Evolutionary conservation across 2,113 vertebrate genomes (phyloP).

Genomic region (Pluvianellus socialis): DNA sequence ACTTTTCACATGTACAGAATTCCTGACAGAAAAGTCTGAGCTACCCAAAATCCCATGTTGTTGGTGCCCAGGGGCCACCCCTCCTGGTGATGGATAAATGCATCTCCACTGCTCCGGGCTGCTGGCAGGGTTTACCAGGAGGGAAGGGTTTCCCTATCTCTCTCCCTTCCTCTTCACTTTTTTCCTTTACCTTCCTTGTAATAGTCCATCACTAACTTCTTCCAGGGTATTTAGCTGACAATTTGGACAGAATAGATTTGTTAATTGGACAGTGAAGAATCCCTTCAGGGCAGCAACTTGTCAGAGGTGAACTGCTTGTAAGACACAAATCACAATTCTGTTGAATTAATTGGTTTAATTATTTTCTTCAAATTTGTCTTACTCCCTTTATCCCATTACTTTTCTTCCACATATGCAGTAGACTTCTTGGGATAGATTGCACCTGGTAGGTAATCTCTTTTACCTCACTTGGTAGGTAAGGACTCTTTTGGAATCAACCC

Average conservation of each 20-base stretch:
- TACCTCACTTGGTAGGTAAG: neutral
- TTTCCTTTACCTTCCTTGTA: neutral
- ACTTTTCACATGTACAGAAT: neutral
- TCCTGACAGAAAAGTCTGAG: neutral
- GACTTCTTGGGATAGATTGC: neutral
- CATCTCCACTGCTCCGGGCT: neutral
- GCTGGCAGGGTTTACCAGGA: neutral
- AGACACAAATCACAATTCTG: neutral
- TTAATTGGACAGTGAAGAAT: neutral
- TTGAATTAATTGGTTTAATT: neutral
- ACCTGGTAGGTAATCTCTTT: neutral
- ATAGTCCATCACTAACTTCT: neutral
- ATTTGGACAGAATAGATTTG: neutral
- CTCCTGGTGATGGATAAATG: neutral
- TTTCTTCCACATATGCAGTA: neutral
- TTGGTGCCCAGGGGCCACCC: neutral
- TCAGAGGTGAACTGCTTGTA: neutral
- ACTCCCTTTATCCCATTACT: neutral
- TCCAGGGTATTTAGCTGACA: neutral
- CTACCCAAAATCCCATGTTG: neutral
- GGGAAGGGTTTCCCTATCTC: neutral
- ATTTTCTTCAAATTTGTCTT: neutral
- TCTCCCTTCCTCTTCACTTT: neutral
- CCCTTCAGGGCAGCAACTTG: neutral
- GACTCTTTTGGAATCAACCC: neutral